phyloP scores from a whole-genome alignment of 2,113 vertebrate species.

The Bombycilla garrulus region DNA sequence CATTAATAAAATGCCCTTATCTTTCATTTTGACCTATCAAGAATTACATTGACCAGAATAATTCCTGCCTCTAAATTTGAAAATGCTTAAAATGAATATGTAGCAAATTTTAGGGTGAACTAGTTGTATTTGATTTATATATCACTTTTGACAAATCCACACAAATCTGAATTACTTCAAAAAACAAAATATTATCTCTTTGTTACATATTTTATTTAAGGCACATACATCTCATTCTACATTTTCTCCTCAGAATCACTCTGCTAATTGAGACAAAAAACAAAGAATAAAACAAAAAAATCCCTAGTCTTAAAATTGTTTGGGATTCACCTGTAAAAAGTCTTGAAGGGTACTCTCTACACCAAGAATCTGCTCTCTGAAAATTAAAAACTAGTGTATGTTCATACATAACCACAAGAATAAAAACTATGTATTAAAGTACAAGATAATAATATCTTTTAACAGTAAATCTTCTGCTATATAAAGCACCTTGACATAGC shows the following conservation, averaged over 20 bases:
- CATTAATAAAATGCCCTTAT: neutral
- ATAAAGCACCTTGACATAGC: neutral
- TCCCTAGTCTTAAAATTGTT: neutral
- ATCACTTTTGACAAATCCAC: neutral
- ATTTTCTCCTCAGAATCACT: neutral
- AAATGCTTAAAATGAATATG: neutral
- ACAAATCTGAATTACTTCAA: neutral
- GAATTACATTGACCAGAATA: neutral
- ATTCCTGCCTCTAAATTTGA: neutral
- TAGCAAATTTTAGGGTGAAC: neutral
- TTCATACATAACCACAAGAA: neutral
- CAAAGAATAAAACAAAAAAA: neutral
- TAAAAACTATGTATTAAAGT: neutral
- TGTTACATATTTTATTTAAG: constrained; percentile 8
- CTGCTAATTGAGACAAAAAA: neutral
- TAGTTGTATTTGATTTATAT: neutral
- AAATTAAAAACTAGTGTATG: neutral
- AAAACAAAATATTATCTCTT: neutral
- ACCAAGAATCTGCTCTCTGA: neutral
- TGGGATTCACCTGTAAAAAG: neutral
- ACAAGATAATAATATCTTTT: neutral
- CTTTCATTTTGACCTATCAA: neutral
- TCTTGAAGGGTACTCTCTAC: neutral
- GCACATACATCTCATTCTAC: neutral
- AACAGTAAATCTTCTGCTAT: neutral